Conservation (phyloP, 1,140 invertebrate species). For the Vanessa tameamea region DNA sequence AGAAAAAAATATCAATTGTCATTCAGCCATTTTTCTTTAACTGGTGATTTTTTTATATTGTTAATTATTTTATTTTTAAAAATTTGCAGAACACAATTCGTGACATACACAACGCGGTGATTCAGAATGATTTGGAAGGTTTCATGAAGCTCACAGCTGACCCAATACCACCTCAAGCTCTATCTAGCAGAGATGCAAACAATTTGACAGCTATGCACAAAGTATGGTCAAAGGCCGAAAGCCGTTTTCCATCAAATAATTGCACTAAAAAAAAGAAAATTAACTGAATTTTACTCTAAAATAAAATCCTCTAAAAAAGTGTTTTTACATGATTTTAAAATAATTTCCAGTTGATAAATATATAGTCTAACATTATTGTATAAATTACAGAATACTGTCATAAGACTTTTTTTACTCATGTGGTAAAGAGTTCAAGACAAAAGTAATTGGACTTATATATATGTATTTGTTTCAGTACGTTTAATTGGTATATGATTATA, state of each 20-base stretch:
- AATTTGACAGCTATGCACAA: conserved; percentile 91
- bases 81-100: conserved; percentile 87
- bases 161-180: conserved; percentile 86
- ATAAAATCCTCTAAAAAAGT: too few species aligned
- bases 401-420: too few species aligned
- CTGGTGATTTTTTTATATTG: not conserved
- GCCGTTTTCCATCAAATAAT: too few species aligned
- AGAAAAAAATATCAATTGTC: too few species aligned
- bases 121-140: conserved; percentile 88
- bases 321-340: not conserved
- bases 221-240: conserved; percentile 74
- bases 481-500: too few species aligned
- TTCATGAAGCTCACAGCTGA: conserved; percentile 84
- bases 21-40: too few species aligned
- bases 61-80: not conserved
- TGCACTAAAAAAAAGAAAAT: too few species aligned
- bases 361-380: not conserved
- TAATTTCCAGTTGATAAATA: not conserved
- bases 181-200: conserved; percentile 89
- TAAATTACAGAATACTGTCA: too few species aligned
- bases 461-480: too few species aligned
- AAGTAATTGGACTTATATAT: too few species aligned
- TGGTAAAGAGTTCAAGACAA: too few species aligned
- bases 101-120: conserved; percentile 88
- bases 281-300: too few species aligned